Evolutionary conservation across 2,888 invertebrate genomes (phyloP), one percentile per base, ranked within the genome.

Genomic region (Hyles lineata): DNA sequence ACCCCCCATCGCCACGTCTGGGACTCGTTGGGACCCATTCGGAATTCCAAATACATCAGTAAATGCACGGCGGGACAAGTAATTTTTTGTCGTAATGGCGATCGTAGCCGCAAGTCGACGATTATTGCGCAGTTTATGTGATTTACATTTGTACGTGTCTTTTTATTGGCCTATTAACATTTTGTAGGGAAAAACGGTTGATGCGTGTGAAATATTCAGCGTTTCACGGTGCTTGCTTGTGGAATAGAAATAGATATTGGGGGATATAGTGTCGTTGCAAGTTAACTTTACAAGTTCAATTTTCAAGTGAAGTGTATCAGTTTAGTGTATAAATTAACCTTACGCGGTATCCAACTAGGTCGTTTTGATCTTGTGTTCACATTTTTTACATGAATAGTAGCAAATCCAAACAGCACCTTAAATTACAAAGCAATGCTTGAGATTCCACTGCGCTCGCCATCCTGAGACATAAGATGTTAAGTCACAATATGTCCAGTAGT

Each of bases 31-130:
- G 78, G 83, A 83, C 83, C 89, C 87, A 86, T 80, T 75, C 83
- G 76, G 90, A 89, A 89, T 90, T 90, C 90, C 91, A 89, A 92
- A 92, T 89, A 88, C 84, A 81, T 43, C 82, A 78, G 84, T 79
- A 81, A 89, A 87, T 87, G 78, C 87, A 80, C 89, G 92, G 85
- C 85, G 89, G 92, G 92, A 93, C 93, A 93, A 86, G 93, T 93
- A 91, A 89, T 89, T 91, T 77, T 87, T 85, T 87, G 17, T 43
- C 85, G 81, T 88, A 89, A 91, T 84, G 87, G 85, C 89, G 80
- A 82, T 81, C 75, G 80, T 85, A 81, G 87, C 87, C 89, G 86
- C 89, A 83, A 82, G 79, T 80, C 78, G 83, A 80, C 80, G 84
- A 82, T 86, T 85, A 83, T 76, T 75, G 76, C 73, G 77, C 79